These are phyloP conservation scores for Tetheella fluctuosa DNA, from an alignment of 2,888 invertebrate species.

Conservation along the genomic window DNA sequence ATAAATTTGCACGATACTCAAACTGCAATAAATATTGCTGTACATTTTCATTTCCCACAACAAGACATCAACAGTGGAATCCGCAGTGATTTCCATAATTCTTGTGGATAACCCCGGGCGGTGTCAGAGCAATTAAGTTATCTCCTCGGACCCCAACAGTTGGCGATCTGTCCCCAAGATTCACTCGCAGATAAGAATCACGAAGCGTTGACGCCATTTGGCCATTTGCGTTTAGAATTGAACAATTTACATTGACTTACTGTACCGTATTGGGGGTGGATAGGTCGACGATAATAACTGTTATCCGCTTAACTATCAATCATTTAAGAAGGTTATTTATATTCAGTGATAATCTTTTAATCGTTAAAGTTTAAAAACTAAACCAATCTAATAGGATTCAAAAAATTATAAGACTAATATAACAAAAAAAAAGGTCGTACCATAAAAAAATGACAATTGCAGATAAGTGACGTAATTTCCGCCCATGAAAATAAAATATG, in stretches of 20 bases:
- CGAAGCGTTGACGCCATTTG: slow-evolving; percentile 78
- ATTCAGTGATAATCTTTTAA: slow-evolving; percentile 57
- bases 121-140: slow-evolving; percentile 74
- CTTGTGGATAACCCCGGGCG: slow-evolving; percentile 53
- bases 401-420: neutral
- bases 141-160: slow-evolving; percentile 61
- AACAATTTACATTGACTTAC: slow-evolving; percentile 75
- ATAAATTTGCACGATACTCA: neutral
- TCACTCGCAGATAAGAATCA: slow-evolving; percentile 70
- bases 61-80: slow-evolving; percentile 19
- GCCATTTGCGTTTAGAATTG: slow-evolving; percentile 68
- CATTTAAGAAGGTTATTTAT: slow-evolving; percentile 71
- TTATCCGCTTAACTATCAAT: slow-evolving; percentile 49
- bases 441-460: slow-evolving; percentile 31
- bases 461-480: slow-evolving; percentile 75
- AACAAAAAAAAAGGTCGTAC: slow-evolving; percentile 23
- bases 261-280: slow-evolving; percentile 56
- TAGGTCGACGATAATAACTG: slow-evolving; percentile 72
- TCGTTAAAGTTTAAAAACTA: neutral
- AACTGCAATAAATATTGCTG: neutral
- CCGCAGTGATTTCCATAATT: slow-evolving; percentile 53
- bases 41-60: neutral
- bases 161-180: slow-evolving; percentile 69
- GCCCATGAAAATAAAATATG: slow-evolving; percentile 76
- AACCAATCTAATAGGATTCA: neutral